Percentiles rank a stretch among this genome's conserved stretches.
Evolutionary conservation across 2,113 vertebrate genomes (phyloP).

Genomic region (Hiodon alosoides): DNA sequence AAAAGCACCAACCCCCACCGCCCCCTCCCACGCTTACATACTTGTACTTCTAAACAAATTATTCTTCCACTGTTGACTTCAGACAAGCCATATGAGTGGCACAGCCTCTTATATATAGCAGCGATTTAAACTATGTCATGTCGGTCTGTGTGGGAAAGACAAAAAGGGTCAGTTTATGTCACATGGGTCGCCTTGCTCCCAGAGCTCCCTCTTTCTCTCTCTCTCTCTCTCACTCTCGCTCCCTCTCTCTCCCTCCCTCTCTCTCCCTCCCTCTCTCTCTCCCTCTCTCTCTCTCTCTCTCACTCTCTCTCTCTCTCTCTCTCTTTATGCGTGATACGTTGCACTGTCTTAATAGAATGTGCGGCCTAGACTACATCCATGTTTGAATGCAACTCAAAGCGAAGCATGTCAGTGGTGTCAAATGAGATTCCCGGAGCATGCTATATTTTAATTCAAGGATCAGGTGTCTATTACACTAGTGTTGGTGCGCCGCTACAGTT

Average conservation of each 20-base stretch:
- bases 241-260: slow-evolving; percentile 15
- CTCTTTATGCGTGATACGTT: background rate
- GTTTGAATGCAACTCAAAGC: too few species aligned
- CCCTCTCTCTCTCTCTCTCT: slow-evolving; percentile 9
- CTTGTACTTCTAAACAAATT: slow-evolving; percentile 46
- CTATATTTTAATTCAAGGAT: too few species aligned
- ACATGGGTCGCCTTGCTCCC: slow-evolving; percentile 72
- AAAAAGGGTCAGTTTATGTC: slow-evolving; percentile 64
- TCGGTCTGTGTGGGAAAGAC: slow-evolving; percentile 79
- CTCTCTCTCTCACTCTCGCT: slow-evolving; percentile 12
- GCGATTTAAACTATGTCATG: slow-evolving; percentile 54
- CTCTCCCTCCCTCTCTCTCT: slow-evolving; percentile 1
- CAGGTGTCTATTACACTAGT: too few species aligned
- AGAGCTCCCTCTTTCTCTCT: slow-evolving; percentile 47
- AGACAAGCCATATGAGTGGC: slow-evolving; percentile 40
- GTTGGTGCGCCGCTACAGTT: too few species aligned
- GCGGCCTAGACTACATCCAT: too few species aligned
- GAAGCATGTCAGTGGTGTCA: too few species aligned
- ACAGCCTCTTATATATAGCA: slow-evolving; percentile 54
- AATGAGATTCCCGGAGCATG: too few species aligned
- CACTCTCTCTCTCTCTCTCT: slow-evolving; percentile 4
- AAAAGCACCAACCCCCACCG: slow-evolving; percentile 53
- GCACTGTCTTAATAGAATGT: too few species aligned
- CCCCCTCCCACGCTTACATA: slow-evolving; percentile 34
- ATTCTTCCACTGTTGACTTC: slow-evolving; percentile 11